A percentile compares a stretch with the other conserved stretches of the same genome.
Conservation (phyloP, 1,140 invertebrate species). For the Drosophila tristis region DNA sequence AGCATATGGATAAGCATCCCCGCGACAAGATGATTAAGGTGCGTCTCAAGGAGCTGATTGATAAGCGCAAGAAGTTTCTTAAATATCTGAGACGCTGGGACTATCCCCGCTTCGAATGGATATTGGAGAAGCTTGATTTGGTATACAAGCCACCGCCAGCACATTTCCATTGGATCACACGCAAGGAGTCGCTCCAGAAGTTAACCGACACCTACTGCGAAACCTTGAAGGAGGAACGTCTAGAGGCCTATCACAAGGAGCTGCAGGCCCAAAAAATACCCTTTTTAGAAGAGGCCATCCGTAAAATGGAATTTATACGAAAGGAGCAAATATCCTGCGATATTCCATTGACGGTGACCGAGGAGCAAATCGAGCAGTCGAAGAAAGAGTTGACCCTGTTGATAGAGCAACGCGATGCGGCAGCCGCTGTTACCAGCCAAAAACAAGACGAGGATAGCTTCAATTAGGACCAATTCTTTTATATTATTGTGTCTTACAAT, state of each 20-base stretch:
- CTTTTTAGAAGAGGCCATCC: slow-evolving; percentile 88
- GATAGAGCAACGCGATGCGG: slow-evolving; percentile 52
- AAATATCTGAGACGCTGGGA: slow-evolving; percentile 89
- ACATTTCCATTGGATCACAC: slow-evolving; percentile 86
- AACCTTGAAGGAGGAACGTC: slow-evolving; percentile 87
- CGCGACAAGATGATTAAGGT: slow-evolving; percentile 86
- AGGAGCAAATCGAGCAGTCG: slow-evolving; percentile 88
- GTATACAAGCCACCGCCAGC: slow-evolving; percentile 88
- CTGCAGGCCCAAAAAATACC: slow-evolving; percentile 88
- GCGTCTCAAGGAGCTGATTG: slow-evolving; percentile 89
- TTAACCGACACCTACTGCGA: slow-evolving; percentile 89
- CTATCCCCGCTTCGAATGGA: slow-evolving; percentile 94
- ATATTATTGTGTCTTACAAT: slow-evolving; percentile 30
- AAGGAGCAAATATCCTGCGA: slow-evolving; percentile 89
- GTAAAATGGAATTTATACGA: slow-evolving; percentile 88
- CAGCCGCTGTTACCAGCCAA: slow-evolving; percentile 29
- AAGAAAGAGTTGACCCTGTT: slow-evolving; percentile 85
- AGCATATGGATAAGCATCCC: slow-evolving; percentile 84
- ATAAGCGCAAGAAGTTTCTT: slow-evolving; percentile 90
- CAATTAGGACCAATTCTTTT: slow-evolving; percentile 44
- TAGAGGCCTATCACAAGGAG: slow-evolving; percentile 87
- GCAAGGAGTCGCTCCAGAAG: slow-evolving; percentile 88
- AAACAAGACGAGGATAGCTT: slow-evolving; percentile 64
- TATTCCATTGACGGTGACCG: slow-evolving; percentile 87
- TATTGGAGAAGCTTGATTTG: slow-evolving; percentile 92